Percentiles rank a stretch among this genome's conserved stretches.
Conservation (phyloP, 2,113 vertebrate species). For the Seriola dumerili region DNA sequence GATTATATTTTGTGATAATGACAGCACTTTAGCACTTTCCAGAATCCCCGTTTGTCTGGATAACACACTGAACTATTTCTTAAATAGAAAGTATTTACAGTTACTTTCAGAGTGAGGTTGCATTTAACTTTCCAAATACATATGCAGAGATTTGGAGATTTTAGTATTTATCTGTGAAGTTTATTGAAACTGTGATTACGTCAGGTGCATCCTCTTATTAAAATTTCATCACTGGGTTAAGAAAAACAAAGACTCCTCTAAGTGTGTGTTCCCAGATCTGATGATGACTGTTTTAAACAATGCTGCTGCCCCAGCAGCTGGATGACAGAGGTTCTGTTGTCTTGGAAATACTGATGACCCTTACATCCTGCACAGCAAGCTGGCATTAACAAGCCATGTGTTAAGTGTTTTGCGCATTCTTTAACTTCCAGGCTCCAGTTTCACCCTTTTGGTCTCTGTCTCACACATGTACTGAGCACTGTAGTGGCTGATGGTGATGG, state of each 20-base stretch:
- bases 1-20: too few relatives aligned
- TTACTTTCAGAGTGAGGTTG: too few relatives aligned
- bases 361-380: constrained; percentile 73
- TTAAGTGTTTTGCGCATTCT: constrained; percentile 77
- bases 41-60: background rate
- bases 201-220: constrained; percentile 22
- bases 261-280: constrained; percentile 30
- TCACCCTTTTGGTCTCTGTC: constrained; percentile 29
- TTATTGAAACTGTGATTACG: constrained; percentile 1
- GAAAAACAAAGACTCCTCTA: background rate
- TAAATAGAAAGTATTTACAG: background rate
- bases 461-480: constrained; percentile 27
- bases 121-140: background rate
- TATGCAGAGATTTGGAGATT: background rate
- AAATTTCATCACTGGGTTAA: constrained; percentile 4
- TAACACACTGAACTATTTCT: background rate
- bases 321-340: constrained; percentile 57
- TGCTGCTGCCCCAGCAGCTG: background rate
- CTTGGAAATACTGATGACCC: constrained; percentile 70
- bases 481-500: background rate
- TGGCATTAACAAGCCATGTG: constrained; percentile 70
- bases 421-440: constrained; percentile 66
- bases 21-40: too few relatives aligned
- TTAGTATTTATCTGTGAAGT: background rate
- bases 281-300: constrained; percentile 34